Evolutionary conservation across 2,797 vertebrate species (phyloP).

Genomic region (Cuniculus paca): DNA sequence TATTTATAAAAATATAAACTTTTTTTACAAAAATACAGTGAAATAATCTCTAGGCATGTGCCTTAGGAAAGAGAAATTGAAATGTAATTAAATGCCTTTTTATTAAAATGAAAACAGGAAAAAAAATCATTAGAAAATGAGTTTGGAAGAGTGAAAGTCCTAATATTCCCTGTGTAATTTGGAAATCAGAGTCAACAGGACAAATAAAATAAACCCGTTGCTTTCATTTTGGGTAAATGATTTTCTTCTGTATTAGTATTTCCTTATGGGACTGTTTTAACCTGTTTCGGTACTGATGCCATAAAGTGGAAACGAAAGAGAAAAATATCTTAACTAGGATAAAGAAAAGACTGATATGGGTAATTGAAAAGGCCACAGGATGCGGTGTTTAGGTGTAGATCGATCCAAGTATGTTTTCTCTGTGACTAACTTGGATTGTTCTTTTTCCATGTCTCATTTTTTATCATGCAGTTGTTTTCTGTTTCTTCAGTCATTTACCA

Average conservation of each 20-base stretch:
- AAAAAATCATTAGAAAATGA: background rate
- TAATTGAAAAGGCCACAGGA: background rate
- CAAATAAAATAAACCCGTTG: background rate
- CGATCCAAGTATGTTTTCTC: background rate
- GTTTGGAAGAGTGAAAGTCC: background rate
- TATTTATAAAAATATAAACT: constrained; percentile 17
- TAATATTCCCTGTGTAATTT: background rate
- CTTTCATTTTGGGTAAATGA: background rate
- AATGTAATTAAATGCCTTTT: background rate
- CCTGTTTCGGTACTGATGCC: background rate
- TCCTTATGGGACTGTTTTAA: background rate
- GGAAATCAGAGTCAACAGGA: background rate
- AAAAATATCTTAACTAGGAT: background rate
- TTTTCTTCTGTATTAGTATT: background rate
- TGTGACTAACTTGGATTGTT: background rate
- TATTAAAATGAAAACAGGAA: constrained; percentile 24
- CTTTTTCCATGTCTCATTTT: background rate
- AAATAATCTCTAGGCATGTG: constrained; percentile 5
- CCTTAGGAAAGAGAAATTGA: background rate
- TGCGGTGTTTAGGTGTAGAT: background rate
- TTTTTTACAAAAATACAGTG: background rate
- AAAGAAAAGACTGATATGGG: background rate
- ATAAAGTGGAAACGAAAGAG: background rate
- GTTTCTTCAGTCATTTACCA: background rate
- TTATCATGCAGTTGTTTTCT: background rate